Percentiles rank a stretch among this genome's conserved stretches.
Evolutionary conservation across 1,140 invertebrate species (phyloP).

Genomic region (Thaumatotibia leucotreta): DNA sequence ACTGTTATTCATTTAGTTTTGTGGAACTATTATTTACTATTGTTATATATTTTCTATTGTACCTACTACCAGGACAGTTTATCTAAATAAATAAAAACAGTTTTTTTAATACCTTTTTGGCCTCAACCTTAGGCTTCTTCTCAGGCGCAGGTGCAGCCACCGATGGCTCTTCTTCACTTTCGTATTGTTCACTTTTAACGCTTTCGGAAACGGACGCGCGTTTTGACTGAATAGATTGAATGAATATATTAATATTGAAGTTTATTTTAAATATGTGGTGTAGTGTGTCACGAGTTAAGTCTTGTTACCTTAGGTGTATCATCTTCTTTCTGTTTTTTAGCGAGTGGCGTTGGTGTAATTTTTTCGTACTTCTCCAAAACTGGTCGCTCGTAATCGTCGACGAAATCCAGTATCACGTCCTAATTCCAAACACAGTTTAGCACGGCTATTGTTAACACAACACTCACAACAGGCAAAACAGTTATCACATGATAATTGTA

Average conservation of each 20-base stretch:
- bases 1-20: not conserved
- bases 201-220: slow-evolving; percentile 61
- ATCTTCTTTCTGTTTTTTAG: slow-evolving; percentile 67
- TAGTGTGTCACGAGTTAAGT: slow-evolving; percentile 22
- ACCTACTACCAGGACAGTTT: not conserved
- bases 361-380: slow-evolving; percentile 78
- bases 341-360: slow-evolving; percentile 67
- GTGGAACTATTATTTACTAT: not conserved
- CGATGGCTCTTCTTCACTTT: slow-evolving; percentile 61
- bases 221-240: slow-evolving; percentile 46
- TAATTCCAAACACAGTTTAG: slow-evolving; percentile 61
- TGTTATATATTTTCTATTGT: too few species aligned
- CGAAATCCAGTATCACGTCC: slow-evolving; percentile 74
- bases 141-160: slow-evolving; percentile 49
- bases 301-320: slow-evolving; percentile 64
- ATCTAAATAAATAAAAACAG: not conserved
- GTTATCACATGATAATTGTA: slow-evolving; percentile 24
- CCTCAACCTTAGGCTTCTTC: slow-evolving; percentile 60
- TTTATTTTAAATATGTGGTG: slow-evolving; percentile 21
- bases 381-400: slow-evolving; percentile 79
- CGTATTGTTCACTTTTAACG: slow-evolving; percentile 54
- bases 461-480: slow-evolving; percentile 41
- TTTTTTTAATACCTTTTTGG: slow-evolving; percentile 40
- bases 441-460: slow-evolving; percentile 63
- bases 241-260: slow-evolving; percentile 14